Conservation (phyloP, 2,113 vertebrate species). For the Odobenus rosmarus region DNA sequence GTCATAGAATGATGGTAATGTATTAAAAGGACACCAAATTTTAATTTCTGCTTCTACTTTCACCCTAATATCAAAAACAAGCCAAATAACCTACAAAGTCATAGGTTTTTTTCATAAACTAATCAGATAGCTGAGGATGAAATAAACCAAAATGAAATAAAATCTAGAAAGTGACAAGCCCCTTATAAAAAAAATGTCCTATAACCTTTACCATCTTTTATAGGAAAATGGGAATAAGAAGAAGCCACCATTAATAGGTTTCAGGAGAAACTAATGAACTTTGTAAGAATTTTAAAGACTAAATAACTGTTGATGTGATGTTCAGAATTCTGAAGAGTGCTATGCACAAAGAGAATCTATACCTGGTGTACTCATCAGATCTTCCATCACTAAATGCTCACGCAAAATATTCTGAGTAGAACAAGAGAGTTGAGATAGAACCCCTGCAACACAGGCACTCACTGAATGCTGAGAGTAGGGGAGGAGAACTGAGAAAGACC, state of each 20-base stretch:
- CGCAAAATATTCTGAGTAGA: not conserved
- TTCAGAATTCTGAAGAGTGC: not conserved
- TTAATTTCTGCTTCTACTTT: conserved; percentile 3
- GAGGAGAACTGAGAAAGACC: not conserved
- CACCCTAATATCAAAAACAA: not conserved
- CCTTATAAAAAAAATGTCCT: not conserved
- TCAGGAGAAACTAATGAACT: not conserved
- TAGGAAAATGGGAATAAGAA: not conserved
- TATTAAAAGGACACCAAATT: not conserved
- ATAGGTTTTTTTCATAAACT: not conserved
- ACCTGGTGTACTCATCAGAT: not conserved
- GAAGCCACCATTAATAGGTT: not conserved
- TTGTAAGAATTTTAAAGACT: not conserved
- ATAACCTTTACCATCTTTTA: not conserved
- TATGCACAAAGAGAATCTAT: not conserved
- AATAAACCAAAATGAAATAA: not conserved
- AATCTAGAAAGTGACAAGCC: not conserved
- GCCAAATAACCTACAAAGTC: not conserved
- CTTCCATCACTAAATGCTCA: not conserved
- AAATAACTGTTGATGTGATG: not conserved
- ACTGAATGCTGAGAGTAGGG: not conserved
- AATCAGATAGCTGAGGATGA: not conserved
- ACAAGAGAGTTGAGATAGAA: not conserved
- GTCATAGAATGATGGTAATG: not conserved
- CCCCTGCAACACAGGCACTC: not conserved